Evolutionary conservation across 2,113 vertebrate genomes (phyloP).

Genomic region (Lophochroa leadbeateri): DNA sequence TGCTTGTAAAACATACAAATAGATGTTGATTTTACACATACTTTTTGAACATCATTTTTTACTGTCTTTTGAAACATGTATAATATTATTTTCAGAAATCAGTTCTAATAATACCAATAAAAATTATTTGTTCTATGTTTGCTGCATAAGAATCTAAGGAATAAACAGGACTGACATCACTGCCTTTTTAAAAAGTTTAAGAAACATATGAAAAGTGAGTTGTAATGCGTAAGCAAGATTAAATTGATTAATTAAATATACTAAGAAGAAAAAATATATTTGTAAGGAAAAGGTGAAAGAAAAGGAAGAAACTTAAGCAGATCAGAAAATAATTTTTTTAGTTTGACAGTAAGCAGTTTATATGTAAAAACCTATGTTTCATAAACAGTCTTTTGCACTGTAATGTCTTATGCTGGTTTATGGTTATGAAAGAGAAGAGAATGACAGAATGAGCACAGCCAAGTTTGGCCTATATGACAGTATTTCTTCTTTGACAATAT

Average conservation of each 20-base stretch:
- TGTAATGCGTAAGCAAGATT: not conserved
- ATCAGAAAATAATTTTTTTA: not conserved
- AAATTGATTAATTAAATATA: not conserved
- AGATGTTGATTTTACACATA: not conserved
- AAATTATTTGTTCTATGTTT: not conserved
- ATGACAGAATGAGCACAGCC: slow-evolving; percentile 9
- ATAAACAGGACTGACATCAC: not conserved
- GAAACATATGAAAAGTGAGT: not conserved
- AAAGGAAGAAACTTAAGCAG: not conserved
- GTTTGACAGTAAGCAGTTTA: not conserved
- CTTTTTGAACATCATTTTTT: not conserved
- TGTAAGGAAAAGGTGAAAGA: not conserved
- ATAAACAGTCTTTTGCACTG: not conserved
- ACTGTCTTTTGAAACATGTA: not conserved
- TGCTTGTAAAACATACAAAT: not conserved
- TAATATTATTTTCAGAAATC: not conserved
- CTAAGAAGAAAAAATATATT: not conserved
- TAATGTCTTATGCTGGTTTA: slow-evolving; percentile 3
- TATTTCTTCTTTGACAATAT: not conserved
- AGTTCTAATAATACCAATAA: not conserved
- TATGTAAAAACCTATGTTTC: not conserved
- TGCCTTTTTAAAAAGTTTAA: not conserved
- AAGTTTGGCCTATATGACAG: not conserved
- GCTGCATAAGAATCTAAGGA: not conserved
- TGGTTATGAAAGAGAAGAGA: not conserved